A percentile compares a stretch with the other conserved stretches of the same genome.
Conservation (phyloP, 1,140 invertebrate genomes). For the Drosophila pseudoananassae region DNA sequence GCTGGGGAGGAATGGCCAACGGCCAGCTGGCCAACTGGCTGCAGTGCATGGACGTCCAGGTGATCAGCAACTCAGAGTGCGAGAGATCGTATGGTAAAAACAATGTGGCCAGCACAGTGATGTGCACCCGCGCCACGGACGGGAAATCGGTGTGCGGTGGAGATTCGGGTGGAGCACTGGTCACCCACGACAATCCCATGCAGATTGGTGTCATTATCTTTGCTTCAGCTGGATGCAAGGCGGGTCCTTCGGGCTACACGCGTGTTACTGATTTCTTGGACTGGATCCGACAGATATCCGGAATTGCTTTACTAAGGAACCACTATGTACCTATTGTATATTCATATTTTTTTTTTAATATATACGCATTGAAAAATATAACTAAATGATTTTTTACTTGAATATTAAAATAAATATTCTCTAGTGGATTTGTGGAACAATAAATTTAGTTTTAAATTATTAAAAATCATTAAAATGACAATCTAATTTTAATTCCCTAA, state of each 20-base stretch:
- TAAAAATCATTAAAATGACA: no score
- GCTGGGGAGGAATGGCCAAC: conserved; percentile 49
- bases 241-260: conserved; percentile 25
- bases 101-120: conserved; percentile 13
- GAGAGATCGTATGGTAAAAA: not conserved
- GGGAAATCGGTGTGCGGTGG: conserved; percentile 22
- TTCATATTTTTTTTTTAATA: no score
- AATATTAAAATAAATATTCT: no score
- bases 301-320: conserved; percentile 43
- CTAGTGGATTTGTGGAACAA: no score
- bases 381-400: no score
- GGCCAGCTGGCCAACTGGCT: conserved; percentile 27
- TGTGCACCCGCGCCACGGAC: conserved; percentile 26
- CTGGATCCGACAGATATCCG: conserved; percentile 30
- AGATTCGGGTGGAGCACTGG: conserved; percentile 44
- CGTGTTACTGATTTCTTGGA: conserved; percentile 36
- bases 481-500: no score
- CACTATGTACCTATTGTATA: no score
- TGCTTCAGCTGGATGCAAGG: conserved; percentile 14
- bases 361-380: no score
- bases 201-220: conserved; percentile 35
- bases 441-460: no score
- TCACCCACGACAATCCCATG: conserved; percentile 34
- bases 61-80: conserved; percentile 30
- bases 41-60: conserved; percentile 34